These are phyloP conservation scores for Caiman crocodilus DNA, from an alignment of 2,797 vertebrate species.

Conservation along the genomic window DNA sequence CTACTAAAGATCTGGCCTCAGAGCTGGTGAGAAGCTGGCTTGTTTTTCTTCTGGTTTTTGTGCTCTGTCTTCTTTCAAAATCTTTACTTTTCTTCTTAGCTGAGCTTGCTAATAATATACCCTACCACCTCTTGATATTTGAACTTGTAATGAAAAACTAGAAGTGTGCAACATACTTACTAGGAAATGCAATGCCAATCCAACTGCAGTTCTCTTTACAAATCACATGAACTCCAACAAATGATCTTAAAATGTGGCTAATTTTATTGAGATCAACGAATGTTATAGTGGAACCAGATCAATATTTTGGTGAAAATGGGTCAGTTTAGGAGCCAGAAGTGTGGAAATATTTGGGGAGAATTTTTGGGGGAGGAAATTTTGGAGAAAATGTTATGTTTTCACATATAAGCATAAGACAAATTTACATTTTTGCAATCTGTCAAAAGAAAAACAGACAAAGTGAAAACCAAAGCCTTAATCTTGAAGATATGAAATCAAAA, in stretches of 20 bases:
- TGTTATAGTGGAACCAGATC: neutral
- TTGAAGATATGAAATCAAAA: neutral
- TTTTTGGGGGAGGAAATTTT: neutral
- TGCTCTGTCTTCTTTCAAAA: neutral
- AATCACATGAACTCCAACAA: conserved; percentile 21
- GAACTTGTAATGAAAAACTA: neutral
- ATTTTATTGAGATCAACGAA: neutral
- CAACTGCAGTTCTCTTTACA: neutral
- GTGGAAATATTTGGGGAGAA: neutral
- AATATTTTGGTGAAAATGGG: neutral
- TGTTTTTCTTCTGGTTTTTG: neutral
- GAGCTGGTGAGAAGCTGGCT: neutral
- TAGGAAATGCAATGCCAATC: conserved; percentile 20
- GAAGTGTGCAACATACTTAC: neutral
- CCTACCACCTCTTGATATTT: conserved; percentile 4
- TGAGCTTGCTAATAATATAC: neutral
- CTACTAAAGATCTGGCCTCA: no score
- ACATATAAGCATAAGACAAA: accelerated
- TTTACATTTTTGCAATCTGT: neutral
- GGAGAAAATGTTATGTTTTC: neutral
- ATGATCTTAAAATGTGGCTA: neutral
- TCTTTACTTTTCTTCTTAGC: no score
- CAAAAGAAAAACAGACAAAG: neutral
- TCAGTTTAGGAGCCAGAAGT: neutral
- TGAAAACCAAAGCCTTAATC: neutral